A percentile compares a stretch with the other conserved stretches of the same genome.
Conservation (phyloP, 2,797 vertebrate species). For the Centroberyx gerrardi region DNA sequence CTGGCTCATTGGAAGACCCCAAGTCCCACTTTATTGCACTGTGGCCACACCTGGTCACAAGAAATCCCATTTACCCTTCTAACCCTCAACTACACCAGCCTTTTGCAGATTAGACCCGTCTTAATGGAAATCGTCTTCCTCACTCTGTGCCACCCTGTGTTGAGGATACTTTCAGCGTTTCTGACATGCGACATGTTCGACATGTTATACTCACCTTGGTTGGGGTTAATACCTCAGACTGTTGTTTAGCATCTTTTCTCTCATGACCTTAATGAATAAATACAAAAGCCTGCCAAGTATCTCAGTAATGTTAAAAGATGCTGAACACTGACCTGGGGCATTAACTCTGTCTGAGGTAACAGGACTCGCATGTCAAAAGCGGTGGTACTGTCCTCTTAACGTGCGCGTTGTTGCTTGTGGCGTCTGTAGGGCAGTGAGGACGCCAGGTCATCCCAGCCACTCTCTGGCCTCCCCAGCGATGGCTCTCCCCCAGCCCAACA, state of each 20-base stretch:
- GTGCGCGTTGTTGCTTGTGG: conserved; percentile 77
- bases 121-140: neutral
- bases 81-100: conserved; percentile 5
- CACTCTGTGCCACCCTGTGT: neutral
- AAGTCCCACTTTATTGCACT: neutral
- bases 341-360: neutral
- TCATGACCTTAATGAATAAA: neutral
- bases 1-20: neutral
- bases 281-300: neutral
- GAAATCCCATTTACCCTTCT: neutral
- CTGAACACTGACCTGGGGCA: neutral
- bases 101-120: neutral
- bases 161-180: conserved; percentile 10
- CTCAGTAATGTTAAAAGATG: conserved; percentile 8
- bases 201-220: neutral
- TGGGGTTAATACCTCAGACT: neutral
- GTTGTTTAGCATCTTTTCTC: neutral
- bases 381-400: conserved; percentile 51
- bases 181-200: conserved; percentile 4
- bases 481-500: conserved; percentile 76
- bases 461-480: conserved; percentile 77
- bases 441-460: conserved; percentile 77
- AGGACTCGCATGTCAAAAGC: conserved; percentile 24
- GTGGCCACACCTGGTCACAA: neutral
- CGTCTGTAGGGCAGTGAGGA: conserved; percentile 83